Evolutionary conservation across 2,888 invertebrate genomes (phyloP).

Genomic region (Drosophila pegasa): DNA sequence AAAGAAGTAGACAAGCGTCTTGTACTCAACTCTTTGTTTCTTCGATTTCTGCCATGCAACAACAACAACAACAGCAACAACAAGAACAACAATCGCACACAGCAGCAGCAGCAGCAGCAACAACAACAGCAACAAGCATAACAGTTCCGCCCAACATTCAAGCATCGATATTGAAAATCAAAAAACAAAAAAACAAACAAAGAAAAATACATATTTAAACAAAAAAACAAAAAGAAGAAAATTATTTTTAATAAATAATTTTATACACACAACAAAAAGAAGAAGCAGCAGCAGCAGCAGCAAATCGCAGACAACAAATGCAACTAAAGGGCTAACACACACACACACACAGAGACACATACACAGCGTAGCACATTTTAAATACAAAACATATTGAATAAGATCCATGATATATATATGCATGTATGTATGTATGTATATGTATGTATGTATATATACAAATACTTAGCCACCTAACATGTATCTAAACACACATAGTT

Average conservation of each 20-base stretch:
- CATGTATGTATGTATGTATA: not conserved
- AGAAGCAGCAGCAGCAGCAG: slow-evolving; percentile 16
- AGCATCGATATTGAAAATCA: slow-evolving; percentile 77
- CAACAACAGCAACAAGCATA: slow-evolving; percentile 43
- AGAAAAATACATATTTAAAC: slow-evolving; percentile 44
- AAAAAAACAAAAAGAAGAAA: slow-evolving; percentile 23
- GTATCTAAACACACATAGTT: slow-evolving; percentile 8
- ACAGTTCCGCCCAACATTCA: slow-evolving; percentile 77
- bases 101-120: slow-evolving; percentile 35
- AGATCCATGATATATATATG: slow-evolving; percentile 6
- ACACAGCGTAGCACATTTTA: slow-evolving; percentile 3
- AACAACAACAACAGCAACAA: slow-evolving; percentile 32
- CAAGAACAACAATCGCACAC: slow-evolving; percentile 48
- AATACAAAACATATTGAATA: slow-evolving; percentile 8
- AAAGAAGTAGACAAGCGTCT: slow-evolving; percentile 7
- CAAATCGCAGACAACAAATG: slow-evolving; percentile 25
- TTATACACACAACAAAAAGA: slow-evolving; percentile 47
- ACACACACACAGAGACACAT: slow-evolving; percentile 13
- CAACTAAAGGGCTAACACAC: slow-evolving; percentile 30
- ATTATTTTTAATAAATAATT: slow-evolving; percentile 63
- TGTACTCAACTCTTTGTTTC: slow-evolving; percentile 39
- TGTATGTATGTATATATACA: slow-evolving; percentile 1
- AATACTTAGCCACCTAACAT: slow-evolving; percentile 17
- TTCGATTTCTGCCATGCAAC: slow-evolving; percentile 37
- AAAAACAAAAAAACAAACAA: slow-evolving; percentile 13